A percentile compares a stretch with the other conserved stretches of the same genome.
These are phyloP conservation scores for Falco peregrinus DNA, from an alignment of 2,797 vertebrate genomes.

Conservation along the genomic window DNA sequence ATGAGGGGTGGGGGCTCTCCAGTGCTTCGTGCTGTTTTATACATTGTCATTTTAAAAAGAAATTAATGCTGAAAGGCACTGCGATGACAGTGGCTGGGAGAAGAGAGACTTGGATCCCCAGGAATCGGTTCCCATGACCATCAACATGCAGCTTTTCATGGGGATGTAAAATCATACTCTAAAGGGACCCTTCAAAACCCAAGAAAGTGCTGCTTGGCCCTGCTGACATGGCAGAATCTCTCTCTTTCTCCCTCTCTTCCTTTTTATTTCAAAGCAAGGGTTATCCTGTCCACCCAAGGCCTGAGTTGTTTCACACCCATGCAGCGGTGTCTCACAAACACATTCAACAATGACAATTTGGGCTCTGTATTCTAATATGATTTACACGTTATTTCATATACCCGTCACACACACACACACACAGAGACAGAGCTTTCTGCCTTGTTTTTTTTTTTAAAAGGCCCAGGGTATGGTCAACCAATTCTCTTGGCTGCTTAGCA, in stretches of 20 bases:
- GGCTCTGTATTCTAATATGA: neutral
- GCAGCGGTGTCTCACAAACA: neutral
- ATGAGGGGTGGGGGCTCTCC: neutral
- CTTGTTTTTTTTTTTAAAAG: neutral
- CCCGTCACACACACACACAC: neutral
- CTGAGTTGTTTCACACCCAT: neutral
- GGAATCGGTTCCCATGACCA: neutral
- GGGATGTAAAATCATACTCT: rapidly evolving
- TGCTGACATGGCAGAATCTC: neutral
- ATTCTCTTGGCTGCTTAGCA: constrained; percentile 68
- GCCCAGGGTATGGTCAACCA: constrained; percentile 31
- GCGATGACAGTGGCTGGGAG: neutral
- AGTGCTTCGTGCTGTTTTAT: neutral
- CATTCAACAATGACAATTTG: neutral
- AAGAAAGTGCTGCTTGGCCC: neutral
- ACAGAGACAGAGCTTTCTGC: neutral
- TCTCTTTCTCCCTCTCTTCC: neutral
- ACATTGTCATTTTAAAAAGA: rapidly evolving
- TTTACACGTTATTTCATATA: neutral
- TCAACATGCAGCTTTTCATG: neutral
- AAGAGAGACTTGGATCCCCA: neutral
- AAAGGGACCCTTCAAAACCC: neutral
- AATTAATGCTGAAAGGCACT: neutral
- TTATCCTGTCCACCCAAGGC: neutral
- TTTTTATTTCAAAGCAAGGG: neutral